These are phyloP conservation scores for Eolophus roseicapilla DNA, from an alignment of 2,113 vertebrate genomes.

Conservation along the genomic window DNA sequence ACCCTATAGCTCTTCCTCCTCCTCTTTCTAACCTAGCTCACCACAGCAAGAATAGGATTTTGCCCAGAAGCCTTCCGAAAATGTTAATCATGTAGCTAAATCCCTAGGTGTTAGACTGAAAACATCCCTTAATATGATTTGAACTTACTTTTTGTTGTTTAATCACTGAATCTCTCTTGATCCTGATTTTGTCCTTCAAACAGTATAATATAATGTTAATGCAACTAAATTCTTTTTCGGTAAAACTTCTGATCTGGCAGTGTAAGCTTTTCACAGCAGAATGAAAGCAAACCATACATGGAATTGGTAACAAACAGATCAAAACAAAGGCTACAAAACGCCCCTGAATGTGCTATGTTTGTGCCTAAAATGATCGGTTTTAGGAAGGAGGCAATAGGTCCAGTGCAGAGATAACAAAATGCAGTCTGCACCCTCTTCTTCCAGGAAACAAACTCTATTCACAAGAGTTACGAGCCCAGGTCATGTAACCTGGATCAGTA, in stretches of 20 bases:
- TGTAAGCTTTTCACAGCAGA: neutral
- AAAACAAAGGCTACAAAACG: neutral
- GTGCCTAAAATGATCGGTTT: neutral
- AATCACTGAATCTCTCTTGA: neutral
- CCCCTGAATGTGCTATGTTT: neutral
- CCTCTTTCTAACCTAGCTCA: neutral
- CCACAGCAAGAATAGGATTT: neutral
- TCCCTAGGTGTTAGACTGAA: neutral
- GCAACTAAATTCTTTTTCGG: neutral
- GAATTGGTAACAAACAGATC: neutral
- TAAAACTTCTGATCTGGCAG: neutral
- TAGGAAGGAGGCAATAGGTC: neutral
- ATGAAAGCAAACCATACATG: neutral
- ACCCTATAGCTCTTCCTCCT: neutral
- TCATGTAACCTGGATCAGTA: neutral
- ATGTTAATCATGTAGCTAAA: constrained; percentile 6
- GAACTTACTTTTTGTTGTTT: neutral
- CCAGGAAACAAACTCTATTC: neutral
- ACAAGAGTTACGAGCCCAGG: neutral
- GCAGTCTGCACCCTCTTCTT: neutral
- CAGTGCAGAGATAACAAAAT: neutral
- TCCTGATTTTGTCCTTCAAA: constrained; percentile 46
- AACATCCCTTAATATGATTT: neutral
- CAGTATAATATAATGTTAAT: neutral
- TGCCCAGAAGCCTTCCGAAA: neutral